Evolutionary conservation across 2,797 vertebrate genomes (phyloP).

Genomic region (Trematomus bernacchii): DNA sequence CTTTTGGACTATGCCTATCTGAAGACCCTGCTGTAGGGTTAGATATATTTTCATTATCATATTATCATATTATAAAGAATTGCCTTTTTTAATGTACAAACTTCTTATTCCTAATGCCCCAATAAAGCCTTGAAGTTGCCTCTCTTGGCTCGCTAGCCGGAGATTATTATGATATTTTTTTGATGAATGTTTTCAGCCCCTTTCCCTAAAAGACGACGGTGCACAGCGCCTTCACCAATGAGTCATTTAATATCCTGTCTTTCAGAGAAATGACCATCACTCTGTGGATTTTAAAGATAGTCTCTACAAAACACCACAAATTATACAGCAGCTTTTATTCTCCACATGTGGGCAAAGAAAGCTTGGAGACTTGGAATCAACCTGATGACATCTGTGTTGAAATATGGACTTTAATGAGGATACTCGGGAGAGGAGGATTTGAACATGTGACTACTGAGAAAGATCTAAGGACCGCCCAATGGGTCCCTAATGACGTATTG

Average conservation of each 20-base stretch:
- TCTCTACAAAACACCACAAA: slow-evolving; percentile 34
- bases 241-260: neutral
- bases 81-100: no score
- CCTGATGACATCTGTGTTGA: neutral
- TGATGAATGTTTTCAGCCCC: neutral
- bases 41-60: no score
- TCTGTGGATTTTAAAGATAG: neutral
- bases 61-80: no score
- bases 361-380: slow-evolving; percentile 24
- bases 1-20: neutral
- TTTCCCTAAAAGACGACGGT: neutral
- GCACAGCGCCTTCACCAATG: neutral
- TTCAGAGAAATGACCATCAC: slow-evolving; percentile 7
- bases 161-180: neutral
- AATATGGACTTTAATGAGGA: no score
- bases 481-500: slow-evolving; percentile 14
- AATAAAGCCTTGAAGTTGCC: neutral
- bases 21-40: neutral
- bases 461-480: neutral
- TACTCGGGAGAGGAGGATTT: neutral
- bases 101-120: no score
- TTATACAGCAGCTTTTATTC: slow-evolving; percentile 24
- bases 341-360: slow-evolving; percentile 19
- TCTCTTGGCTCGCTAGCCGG: no score
- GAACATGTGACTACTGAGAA: neutral